These are phyloP conservation scores for Auanema freiburgensis DNA, from an alignment of 2,888 invertebrate species.

Conservation along the genomic window DNA sequence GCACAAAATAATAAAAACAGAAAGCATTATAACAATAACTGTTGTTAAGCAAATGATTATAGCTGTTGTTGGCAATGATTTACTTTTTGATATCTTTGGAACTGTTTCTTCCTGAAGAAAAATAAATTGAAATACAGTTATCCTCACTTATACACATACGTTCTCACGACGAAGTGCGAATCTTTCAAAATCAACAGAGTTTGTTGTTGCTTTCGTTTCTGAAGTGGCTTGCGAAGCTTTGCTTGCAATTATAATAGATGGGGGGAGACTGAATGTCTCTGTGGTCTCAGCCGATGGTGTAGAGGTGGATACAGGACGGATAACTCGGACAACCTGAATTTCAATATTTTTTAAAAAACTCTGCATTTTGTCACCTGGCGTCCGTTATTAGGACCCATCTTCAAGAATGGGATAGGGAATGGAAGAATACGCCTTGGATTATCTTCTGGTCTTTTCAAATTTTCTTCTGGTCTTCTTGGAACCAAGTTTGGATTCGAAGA, in stretches of 20 bases:
- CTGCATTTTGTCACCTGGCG: conserved; percentile 14
- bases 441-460: conserved; percentile 20
- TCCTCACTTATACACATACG: background rate
- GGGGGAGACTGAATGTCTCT: conserved; percentile 42
- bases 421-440: conserved; percentile 50
- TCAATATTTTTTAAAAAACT: background rate
- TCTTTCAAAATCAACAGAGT: conserved; percentile 8
- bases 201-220: background rate
- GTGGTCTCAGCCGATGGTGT: background rate
- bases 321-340: conserved; percentile 11
- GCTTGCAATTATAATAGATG: conserved; percentile 47
- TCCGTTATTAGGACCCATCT: conserved; percentile 32
- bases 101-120: conserved; percentile 19
- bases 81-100: conserved; percentile 8
- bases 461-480: conserved; percentile 18
- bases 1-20: conserved; percentile 58
- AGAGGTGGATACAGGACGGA: no score
- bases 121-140: no score
- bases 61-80: conserved; percentile 42
- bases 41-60: conserved; percentile 59
- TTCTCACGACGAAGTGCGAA: conserved; percentile 7
- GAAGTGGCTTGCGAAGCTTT: conserved; percentile 5
- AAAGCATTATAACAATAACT: conserved; percentile 56
- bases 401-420: conserved; percentile 63
- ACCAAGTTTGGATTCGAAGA: background rate